Evolutionary conservation across 2,888 invertebrate species (phyloP), one percentile per base, ranked within the genome.

Genomic region (Pheosia gnoma): DNA sequence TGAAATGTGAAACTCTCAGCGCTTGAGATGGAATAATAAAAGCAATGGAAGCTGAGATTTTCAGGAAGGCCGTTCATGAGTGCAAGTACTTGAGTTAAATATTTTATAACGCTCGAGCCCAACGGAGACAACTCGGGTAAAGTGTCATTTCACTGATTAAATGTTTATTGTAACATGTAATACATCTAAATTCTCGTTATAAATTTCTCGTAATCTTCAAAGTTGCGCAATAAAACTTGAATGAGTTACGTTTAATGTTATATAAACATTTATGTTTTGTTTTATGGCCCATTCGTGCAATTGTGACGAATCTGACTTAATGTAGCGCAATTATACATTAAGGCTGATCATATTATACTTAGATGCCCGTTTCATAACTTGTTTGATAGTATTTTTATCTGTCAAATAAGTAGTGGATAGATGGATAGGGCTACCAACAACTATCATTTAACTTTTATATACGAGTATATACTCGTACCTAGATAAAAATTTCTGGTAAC

Each of bases 201-300:
- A 41, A 56, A 56, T 41, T 52, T 38, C 56, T 41, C 37, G 41
- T 56, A 56, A 56, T 56, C 13, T 56, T n/a, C 41, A 11, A 56
- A 56, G 56, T 56, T 56, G 13, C 3, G 56, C 39, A 39, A 41
- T 56, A 53, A 53, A 36, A 37, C 53, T 37, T 10, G 53, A 10
- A 10, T 53, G 10, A 5, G 36, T 53, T 53, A 25, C 25, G 8
- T 51, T 51, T 51, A 25, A 51, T 51, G 25, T n/a, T 47, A 45
- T 4, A 25, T 25, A 47, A 47, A 47, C 47, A 11, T 47, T 47
- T 47, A 11, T 47, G 47, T 47, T 47, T 47, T 47, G 47, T 47
- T 47, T 47, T 47, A 47, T 47, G 11, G 47, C n/a, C n/a, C n/a
- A 47, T 47, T 47, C 47, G n/a, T 5, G 9, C 5, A 47, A n/a